Conservation (phyloP, 2,797 vertebrate species). For the Eulemur albifrons region DNA sequence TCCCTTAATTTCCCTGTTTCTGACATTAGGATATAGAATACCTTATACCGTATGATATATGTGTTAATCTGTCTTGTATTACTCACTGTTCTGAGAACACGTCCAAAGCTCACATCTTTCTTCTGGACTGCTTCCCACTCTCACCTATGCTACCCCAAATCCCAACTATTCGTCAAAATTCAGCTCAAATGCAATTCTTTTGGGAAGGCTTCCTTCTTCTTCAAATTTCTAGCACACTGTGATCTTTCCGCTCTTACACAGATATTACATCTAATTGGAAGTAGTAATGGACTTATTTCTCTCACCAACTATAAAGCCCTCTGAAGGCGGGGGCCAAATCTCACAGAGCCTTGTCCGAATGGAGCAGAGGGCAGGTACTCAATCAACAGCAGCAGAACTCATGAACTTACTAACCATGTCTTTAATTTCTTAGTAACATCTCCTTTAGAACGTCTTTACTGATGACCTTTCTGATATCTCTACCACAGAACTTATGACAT, state of each 20-base stretch:
- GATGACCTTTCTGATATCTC: conserved; percentile 33
- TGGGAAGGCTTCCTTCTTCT: neutral
- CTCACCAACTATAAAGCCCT: neutral
- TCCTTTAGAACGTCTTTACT: neutral
- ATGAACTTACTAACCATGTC: neutral
- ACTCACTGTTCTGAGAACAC: neutral
- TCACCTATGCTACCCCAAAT: neutral
- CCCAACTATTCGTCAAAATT: neutral
- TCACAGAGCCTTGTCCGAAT: neutral
- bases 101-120: neutral
- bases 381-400: neutral
- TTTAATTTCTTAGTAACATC: conserved; percentile 24
- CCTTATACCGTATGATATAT: neutral
- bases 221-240: neutral
- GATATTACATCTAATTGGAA: neutral
- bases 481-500: neutral
- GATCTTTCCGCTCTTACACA: neutral
- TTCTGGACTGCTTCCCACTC: neutral
- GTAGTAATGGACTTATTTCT: neutral
- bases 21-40: neutral
- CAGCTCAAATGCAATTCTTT: neutral
- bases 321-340: neutral
- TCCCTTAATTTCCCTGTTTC: neutral
- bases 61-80: neutral
- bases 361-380: neutral